phyloP scores from a whole-genome alignment of 2,888 invertebrate genomes.

The Darwinula stevensoni region DNA sequence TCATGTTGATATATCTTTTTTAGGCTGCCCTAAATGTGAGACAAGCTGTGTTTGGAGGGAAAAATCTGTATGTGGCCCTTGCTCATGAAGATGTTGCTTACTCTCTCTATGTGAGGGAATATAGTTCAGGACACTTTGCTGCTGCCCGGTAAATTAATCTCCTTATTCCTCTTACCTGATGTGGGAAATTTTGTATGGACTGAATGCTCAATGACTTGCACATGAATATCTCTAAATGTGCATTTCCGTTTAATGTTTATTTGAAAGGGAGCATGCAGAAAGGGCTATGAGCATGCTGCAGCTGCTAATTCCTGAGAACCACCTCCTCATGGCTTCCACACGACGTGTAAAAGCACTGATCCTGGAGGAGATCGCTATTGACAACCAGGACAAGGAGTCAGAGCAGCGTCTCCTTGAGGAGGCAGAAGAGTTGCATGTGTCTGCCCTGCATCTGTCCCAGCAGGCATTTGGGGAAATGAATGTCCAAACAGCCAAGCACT shows the following conservation, averaged over 20 bases:
- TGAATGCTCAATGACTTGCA: no score
- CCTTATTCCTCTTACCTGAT: no score
- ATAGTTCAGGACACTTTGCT: no score
- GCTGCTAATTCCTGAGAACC: conserved; percentile 44
- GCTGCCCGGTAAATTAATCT: no score
- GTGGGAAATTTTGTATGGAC: no score
- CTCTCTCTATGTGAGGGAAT: no score
- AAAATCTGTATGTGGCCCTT: no score
- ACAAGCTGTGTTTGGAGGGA: no score
- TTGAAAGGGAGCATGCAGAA: conserved; percentile 40
- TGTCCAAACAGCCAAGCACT: conserved; percentile 83
- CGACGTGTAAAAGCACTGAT: conserved; percentile 74
- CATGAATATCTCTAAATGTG: conserved; percentile 4
- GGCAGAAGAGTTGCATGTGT: conserved; percentile 53
- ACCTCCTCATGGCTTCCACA: conserved; percentile 57
- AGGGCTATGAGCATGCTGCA: conserved; percentile 51
- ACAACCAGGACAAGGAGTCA: conserved; percentile 24
- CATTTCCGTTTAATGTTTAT: conserved; percentile 5
- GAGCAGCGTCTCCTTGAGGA: conserved; percentile 34
- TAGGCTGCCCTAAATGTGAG: no score
- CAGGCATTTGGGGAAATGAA: conserved; percentile 69
- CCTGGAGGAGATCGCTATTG: conserved; percentile 71
- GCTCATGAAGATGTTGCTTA: no score
- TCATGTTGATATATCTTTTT: conserved; percentile 1
- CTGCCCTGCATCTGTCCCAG: conserved; percentile 44